These are phyloP conservation scores for Drosophila austrosaltans DNA, from an alignment of 2,888 invertebrate genomes.

Conservation along the genomic window DNA sequence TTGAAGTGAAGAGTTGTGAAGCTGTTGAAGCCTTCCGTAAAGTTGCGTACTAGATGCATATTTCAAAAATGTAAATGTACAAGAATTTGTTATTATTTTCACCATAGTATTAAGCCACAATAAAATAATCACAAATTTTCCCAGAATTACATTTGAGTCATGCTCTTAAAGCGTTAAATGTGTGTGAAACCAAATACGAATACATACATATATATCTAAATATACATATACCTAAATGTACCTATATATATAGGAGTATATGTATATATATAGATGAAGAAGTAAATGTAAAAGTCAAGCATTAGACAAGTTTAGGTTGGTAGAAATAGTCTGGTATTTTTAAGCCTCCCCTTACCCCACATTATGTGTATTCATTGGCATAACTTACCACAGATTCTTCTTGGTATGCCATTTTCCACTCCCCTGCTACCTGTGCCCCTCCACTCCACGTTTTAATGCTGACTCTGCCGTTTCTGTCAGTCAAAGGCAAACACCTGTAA, in stretches of 20 bases:
- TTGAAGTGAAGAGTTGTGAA: neutral
- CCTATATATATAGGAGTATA: neutral
- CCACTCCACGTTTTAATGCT: slow-evolving; percentile 10
- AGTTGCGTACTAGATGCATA: slow-evolving; percentile 7
- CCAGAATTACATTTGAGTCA: slow-evolving; percentile 30
- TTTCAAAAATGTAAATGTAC: neutral
- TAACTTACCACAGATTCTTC: slow-evolving; percentile 14
- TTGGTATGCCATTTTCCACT: neutral
- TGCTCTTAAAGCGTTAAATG: neutral
- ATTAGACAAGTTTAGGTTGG: slow-evolving; percentile 7
- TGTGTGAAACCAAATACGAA: neutral
- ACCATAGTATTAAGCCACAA: neutral
- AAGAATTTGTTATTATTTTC: slow-evolving; percentile 24
- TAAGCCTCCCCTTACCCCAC: neutral
- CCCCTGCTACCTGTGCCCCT: neutral
- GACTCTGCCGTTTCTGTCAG: slow-evolving; percentile 62
- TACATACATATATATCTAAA: neutral
- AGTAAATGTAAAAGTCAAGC: slow-evolving; percentile 6
- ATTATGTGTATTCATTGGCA: slow-evolving; percentile 1
- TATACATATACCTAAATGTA: neutral
- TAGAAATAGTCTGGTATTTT: slow-evolving; percentile 3
- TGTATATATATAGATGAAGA: neutral
- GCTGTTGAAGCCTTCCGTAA: neutral
- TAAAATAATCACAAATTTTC: slow-evolving; percentile 13
- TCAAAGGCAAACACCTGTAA: slow-evolving; percentile 77